Evolutionary conservation across 2,888 invertebrate genomes (phyloP).

Genomic region (Labia minor): DNA sequence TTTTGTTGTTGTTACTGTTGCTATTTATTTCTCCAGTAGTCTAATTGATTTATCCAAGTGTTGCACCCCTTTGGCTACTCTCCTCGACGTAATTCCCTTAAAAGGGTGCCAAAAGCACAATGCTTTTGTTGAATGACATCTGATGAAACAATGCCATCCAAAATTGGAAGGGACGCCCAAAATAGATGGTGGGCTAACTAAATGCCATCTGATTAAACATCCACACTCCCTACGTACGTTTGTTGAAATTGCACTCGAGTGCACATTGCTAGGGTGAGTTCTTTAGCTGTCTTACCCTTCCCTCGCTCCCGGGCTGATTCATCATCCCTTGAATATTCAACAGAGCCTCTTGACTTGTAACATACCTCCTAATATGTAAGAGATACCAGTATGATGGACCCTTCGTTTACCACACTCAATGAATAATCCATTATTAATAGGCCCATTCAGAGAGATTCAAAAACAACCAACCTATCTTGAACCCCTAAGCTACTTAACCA

Average conservation of each 20-base stretch:
- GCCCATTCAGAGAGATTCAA: too few relatives aligned
- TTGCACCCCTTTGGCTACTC: background rate
- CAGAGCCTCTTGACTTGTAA: background rate
- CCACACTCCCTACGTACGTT: background rate
- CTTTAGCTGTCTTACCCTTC: background rate
- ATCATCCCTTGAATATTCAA: background rate
- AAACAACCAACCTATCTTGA: too few relatives aligned
- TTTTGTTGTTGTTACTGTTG: too few relatives aligned
- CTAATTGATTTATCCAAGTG: too few relatives aligned
- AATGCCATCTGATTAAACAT: conserved; percentile 13
- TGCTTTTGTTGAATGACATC: background rate
- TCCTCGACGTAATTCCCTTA: too few relatives aligned
- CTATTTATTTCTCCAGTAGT: too few relatives aligned
- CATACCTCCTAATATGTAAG: background rate
- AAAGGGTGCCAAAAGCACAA: conserved; percentile 13
- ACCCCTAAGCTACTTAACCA: too few relatives aligned
- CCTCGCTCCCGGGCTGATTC: background rate
- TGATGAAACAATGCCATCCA: background rate
- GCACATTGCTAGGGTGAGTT: conserved; percentile 4
- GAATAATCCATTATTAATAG: too few relatives aligned
- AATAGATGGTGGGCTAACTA: background rate
- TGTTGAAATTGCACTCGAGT: background rate
- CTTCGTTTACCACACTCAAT: too few relatives aligned
- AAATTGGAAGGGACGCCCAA: background rate
- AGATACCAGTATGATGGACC: too few relatives aligned